phyloP scores from a whole-genome alignment of 2,888 invertebrate species.

The Chrysotoxum bicinctum region DNA sequence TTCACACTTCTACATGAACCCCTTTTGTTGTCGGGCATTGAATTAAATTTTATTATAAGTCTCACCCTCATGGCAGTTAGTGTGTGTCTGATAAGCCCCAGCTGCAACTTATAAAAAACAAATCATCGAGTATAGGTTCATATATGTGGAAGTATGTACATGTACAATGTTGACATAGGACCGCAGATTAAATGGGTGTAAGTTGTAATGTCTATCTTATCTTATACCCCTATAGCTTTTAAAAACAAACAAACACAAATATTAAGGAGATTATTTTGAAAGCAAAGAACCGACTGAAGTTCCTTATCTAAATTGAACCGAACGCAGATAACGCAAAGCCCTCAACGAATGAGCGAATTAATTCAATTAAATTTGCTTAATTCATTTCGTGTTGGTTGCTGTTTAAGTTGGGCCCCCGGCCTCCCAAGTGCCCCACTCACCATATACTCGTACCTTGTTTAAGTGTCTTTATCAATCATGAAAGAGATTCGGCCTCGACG shows the following conservation, averaged over 20 bases:
- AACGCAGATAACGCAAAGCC: constrained; percentile 56
- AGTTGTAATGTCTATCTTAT: constrained; percentile 39
- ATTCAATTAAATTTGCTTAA: constrained; percentile 70
- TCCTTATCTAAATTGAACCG: constrained; percentile 67
- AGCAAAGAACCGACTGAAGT: constrained; percentile 29
- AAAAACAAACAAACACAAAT: constrained; percentile 39
- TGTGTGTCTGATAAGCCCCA: constrained; percentile 40
- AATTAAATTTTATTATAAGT: constrained; percentile 47
- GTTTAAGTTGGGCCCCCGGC: background rate
- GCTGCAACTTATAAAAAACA: constrained; percentile 42
- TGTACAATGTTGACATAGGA: constrained; percentile 53
- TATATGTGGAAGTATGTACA: background rate
- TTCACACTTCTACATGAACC: background rate
- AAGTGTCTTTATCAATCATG: constrained; percentile 68
- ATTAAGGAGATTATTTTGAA: constrained; percentile 28
- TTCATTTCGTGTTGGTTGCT: constrained; percentile 54
- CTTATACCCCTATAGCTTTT: constrained; percentile 14
- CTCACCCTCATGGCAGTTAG: background rate
- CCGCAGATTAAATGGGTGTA: constrained; percentile 42
- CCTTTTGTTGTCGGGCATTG: constrained; percentile 26
- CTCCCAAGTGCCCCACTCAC: background rate
- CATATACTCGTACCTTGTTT: background rate
- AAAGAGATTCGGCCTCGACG: constrained; percentile 58
- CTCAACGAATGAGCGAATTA: constrained; percentile 62
- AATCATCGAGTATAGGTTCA: background rate